phyloP scores from a whole-genome alignment of 2,113 vertebrate species.

The Forbesichthys agassizii region DNA sequence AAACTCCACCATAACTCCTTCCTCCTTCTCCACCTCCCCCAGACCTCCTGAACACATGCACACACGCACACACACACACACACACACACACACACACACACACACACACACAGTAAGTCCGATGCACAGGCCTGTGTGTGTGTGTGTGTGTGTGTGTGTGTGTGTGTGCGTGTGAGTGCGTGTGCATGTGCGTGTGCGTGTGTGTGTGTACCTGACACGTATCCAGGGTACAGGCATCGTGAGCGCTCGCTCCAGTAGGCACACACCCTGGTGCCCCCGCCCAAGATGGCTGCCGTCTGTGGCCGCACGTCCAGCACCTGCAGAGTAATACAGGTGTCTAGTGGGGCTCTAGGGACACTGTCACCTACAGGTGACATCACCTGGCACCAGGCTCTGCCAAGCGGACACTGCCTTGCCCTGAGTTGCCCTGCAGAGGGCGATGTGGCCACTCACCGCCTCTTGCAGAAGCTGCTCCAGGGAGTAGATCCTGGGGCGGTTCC shows the following conservation, averaged over 20 bases:
- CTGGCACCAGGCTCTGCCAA: too few relatives aligned
- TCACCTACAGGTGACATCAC: too few relatives aligned
- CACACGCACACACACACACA: slow-evolving; percentile 17
- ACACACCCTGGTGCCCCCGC: slow-evolving; percentile 87
- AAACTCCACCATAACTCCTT: slow-evolving; percentile 91
- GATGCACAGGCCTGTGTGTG: background rate
- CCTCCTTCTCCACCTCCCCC: slow-evolving; percentile 86
- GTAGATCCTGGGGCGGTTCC: slow-evolving; percentile 90
- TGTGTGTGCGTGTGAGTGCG: background rate
- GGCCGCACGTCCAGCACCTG: slow-evolving; percentile 90
- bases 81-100: slow-evolving; percentile 15
- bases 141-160: background rate
- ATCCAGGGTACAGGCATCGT: slow-evolving; percentile 92
- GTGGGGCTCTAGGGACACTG: background rate
- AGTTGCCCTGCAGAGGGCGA: background rate
- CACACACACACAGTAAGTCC: slow-evolving; percentile 7
- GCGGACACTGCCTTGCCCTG: background rate
- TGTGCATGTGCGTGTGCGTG: background rate
- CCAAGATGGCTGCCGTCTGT: slow-evolving; percentile 81
- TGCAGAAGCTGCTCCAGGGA: slow-evolving; percentile 93
- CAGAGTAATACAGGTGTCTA: slow-evolving; percentile 8
- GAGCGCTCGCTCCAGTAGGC: slow-evolving; percentile 98
- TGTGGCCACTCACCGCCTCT: slow-evolving; percentile 85
- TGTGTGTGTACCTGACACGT: slow-evolving; percentile 61
- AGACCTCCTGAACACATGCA: slow-evolving; percentile 65